Conservation (phyloP, 2,113 vertebrate species). For the Proteles cristata region DNA sequence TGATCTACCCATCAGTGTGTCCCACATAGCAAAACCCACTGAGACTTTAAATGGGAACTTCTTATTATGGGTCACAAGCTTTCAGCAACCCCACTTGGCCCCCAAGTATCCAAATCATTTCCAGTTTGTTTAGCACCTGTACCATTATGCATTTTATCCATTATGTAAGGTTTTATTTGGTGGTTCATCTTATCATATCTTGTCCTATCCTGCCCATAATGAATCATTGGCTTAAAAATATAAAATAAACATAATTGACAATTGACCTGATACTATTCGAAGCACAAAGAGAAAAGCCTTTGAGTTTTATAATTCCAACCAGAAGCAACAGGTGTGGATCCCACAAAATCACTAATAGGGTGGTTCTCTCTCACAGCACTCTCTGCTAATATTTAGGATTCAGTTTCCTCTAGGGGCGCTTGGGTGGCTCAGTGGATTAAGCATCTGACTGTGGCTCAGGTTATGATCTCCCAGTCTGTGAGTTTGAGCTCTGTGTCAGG, state of each 20-base stretch:
- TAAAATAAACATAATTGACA: not conserved
- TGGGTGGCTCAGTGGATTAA: no score
- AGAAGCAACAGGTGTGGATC: not conserved
- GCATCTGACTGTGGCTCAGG: no score
- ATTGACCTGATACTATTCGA: not conserved
- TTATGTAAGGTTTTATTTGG: constrained; percentile 77
- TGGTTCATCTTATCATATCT: constrained; percentile 75
- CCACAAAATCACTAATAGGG: not conserved
- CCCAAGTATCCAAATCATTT: constrained; percentile 72
- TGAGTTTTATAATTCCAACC: constrained; percentile 26
- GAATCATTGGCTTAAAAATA: not conserved
- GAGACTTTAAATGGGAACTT: not conserved
- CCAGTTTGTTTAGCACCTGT: constrained; percentile 76
- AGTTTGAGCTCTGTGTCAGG: no score
- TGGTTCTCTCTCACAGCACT: not conserved
- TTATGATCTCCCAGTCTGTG: no score
- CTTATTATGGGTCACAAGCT: constrained; percentile 61
- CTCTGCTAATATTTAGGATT: not conserved
- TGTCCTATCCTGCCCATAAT: constrained; percentile 64
- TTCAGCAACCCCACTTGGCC: constrained; percentile 62
- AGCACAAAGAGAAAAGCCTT: not conserved
- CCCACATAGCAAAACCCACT: not conserved
- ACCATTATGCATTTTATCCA: not conserved
- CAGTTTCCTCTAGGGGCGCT: no score
- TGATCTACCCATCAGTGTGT: not conserved